phyloP scores from a whole-genome alignment of 1,140 invertebrate genomes.

The Chlorops oryzae region DNA sequence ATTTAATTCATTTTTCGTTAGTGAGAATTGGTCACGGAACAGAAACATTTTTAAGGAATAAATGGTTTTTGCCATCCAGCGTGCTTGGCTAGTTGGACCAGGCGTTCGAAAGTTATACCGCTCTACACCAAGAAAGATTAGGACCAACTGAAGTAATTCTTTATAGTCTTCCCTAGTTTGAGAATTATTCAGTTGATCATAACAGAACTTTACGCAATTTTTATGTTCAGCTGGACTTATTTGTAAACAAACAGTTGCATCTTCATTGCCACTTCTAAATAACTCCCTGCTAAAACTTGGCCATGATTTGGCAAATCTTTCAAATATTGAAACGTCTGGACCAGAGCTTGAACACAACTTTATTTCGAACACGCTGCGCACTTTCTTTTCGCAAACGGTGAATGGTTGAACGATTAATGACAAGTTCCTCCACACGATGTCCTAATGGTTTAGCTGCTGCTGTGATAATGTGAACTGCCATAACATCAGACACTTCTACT shows the following conservation, averaged over 20 bases:
- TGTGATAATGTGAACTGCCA: neutral
- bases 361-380: neutral
- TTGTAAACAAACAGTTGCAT: too few species aligned
- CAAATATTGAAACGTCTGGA: too few species aligned
- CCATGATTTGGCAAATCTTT: too few species aligned
- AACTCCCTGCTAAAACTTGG: too few species aligned
- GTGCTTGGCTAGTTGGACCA: neutral
- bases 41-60: neutral
- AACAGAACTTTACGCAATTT: too few species aligned
- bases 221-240: too few species aligned
- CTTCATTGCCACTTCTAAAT: too few species aligned
- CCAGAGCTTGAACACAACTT: too few species aligned
- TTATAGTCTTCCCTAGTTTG: too few species aligned
- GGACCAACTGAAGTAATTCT: neutral
- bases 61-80: neutral
- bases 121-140: neutral
- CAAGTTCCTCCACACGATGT: neutral
- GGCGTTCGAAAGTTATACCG: neutral
- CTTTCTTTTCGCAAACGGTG: neutral
- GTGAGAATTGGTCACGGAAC: neutral
- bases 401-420: neutral
- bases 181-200: too few species aligned
- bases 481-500: too few species aligned
- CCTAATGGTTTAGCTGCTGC: neutral
- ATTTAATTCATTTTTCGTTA: neutral